These are phyloP conservation scores for Limnodromus scolopaceus DNA, from an alignment of 2,797 vertebrate species.

Conservation along the genomic window DNA sequence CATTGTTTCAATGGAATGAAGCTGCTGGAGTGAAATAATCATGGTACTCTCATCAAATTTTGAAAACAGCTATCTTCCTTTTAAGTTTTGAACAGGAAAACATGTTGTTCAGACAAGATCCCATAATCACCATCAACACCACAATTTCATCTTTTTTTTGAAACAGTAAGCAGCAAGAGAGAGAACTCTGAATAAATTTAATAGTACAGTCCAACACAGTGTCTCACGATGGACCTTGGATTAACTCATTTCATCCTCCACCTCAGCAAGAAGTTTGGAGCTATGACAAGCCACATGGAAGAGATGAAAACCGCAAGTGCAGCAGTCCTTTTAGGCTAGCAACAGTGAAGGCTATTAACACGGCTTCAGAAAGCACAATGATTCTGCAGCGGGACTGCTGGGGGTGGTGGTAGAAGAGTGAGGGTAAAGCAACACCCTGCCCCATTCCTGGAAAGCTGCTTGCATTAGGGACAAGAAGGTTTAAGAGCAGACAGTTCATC, in stretches of 20 bases:
- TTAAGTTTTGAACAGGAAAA: not conserved
- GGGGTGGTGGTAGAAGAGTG: not conserved
- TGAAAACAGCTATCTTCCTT: slow-evolving; percentile 42
- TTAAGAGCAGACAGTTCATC: not conserved
- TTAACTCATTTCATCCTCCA: not conserved
- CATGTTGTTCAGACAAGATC: not conserved
- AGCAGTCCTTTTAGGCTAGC: not conserved
- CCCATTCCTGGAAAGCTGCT: not conserved
- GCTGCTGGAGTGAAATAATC: slow-evolving; percentile 1
- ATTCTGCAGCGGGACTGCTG: not conserved
- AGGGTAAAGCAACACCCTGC: not conserved
- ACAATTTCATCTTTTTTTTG: not conserved
- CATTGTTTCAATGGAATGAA: not conserved
- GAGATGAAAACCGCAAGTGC: not conserved
- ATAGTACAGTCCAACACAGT: not conserved
- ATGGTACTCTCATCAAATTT: not conserved
- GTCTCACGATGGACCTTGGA: not conserved
- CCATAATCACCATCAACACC: not conserved
- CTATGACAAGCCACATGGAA: not conserved
- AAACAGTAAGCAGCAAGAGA: not conserved
- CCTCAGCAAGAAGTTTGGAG: not conserved
- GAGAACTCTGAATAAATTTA: not conserved
- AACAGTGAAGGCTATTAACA: not conserved
- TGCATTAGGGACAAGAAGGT: not conserved
- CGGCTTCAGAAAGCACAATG: rapidly evolving